phyloP scores from a whole-genome alignment of 2,888 invertebrate genomes.

The Muscina levida region DNA sequence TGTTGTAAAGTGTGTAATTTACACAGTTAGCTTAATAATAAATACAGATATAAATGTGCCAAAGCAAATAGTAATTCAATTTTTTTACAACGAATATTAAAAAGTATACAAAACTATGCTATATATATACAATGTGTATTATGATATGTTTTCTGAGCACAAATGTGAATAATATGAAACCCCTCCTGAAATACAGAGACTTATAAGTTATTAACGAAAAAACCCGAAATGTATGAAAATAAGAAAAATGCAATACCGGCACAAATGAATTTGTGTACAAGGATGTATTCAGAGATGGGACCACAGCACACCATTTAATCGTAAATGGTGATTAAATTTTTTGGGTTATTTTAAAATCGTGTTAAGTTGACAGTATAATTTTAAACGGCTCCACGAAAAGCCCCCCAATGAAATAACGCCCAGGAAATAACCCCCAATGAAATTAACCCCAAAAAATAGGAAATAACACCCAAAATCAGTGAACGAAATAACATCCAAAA shows the following conservation, averaged over 20 bases:
- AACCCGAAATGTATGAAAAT: no score
- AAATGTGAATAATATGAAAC: neutral
- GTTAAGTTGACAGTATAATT: no score
- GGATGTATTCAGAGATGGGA: neutral
- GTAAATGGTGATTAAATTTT: no score
- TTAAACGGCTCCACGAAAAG: no score
- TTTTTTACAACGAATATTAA: conserved; percentile 68
- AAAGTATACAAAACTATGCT: conserved; percentile 58
- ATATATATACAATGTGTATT: neutral
- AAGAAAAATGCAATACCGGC: neutral
- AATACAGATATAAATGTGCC: conserved; percentile 60
- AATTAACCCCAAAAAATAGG: no score
- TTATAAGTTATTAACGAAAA: neutral
- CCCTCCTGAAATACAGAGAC: neutral
- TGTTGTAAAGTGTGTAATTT: conserved; percentile 66
- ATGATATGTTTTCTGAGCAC: neutral
- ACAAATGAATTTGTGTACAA: neutral
- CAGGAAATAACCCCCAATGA: no score
- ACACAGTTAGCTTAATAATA: conserved; percentile 67
- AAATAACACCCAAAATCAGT: no score
- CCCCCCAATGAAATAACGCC: no score
- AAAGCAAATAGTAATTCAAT: conserved; percentile 71
- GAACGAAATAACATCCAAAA: no score
- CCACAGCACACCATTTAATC: no score
- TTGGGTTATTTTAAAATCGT: no score